Evolutionary conservation across 2,888 invertebrate genomes (phyloP).

Genomic region (Tenodera sinensis): DNA sequence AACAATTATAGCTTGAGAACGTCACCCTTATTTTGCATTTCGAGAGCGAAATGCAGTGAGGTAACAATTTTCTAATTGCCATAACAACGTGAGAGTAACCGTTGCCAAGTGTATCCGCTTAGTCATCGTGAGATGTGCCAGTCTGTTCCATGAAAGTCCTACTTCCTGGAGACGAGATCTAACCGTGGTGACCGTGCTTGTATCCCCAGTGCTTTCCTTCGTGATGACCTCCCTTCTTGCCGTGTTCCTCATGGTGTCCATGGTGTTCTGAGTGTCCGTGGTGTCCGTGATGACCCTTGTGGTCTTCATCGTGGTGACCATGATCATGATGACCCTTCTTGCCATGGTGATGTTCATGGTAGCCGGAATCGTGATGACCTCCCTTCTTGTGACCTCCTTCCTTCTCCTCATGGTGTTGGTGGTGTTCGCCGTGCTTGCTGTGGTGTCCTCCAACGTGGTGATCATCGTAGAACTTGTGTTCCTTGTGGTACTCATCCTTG

Average conservation of each 20-base stretch:
- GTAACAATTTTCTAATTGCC: neutral
- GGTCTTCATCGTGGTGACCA: slow-evolving; percentile 74
- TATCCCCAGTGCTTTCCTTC: slow-evolving; percentile 70
- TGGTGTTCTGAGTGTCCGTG: slow-evolving; percentile 75
- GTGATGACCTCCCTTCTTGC: slow-evolving; percentile 75
- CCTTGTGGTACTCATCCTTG: slow-evolving; percentile 79
- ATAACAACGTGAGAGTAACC: neutral
- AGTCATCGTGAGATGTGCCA: neutral
- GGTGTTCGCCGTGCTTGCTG: slow-evolving; percentile 71
- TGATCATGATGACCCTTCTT: slow-evolving; percentile 78
- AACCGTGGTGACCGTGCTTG: slow-evolving; percentile 46
- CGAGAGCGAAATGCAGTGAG: too few relatives aligned
- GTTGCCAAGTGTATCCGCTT: neutral
- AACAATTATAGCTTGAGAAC: neutral
- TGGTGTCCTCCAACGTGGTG: slow-evolving; percentile 78
- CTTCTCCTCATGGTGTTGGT: slow-evolving; percentile 74
- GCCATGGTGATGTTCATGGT: slow-evolving; percentile 73
- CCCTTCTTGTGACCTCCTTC: slow-evolving; percentile 79
- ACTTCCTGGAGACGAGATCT: slow-evolving; percentile 23
- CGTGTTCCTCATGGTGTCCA: slow-evolving; percentile 69
- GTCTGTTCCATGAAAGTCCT: neutral
- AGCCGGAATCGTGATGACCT: slow-evolving; percentile 73
- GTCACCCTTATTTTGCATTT: too few relatives aligned
- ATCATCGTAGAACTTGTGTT: slow-evolving; percentile 83
- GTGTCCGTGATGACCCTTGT: slow-evolving; percentile 74